A percentile compares a stretch with the other conserved stretches of the same genome.
Conservation (phyloP, 2,888 invertebrate species). For the Perdita meconis region DNA sequence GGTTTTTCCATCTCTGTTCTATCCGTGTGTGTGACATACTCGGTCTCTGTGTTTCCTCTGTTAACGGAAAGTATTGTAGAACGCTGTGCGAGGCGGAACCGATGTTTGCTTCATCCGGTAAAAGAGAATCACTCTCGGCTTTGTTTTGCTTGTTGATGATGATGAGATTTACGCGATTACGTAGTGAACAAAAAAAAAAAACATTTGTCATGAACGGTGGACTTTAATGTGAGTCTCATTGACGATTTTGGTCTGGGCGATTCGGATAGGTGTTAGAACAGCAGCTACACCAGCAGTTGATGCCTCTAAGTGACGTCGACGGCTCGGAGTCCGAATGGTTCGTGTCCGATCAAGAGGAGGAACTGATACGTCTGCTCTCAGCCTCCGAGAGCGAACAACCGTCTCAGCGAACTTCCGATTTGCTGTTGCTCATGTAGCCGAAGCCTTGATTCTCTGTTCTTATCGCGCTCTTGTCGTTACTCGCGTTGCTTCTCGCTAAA, state of each 20-base stretch:
- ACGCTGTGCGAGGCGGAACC: constrained; percentile 29
- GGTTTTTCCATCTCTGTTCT: constrained; percentile 41
- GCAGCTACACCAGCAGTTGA: constrained; percentile 80
- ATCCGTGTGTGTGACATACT: constrained; percentile 57
- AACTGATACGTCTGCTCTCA: constrained; percentile 90
- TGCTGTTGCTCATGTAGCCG: constrained; percentile 78
- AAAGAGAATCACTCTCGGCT: constrained; percentile 28
- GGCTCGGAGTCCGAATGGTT: constrained; percentile 91
- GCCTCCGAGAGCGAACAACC: constrained; percentile 83
- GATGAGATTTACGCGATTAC: constrained; percentile 54
- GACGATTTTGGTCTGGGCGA: constrained; percentile 80
- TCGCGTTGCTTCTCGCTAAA: constrained; percentile 4
- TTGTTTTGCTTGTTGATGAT: constrained; percentile 48
- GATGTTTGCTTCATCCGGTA: constrained; percentile 55
- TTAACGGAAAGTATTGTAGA: constrained; percentile 53
- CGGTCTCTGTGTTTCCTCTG: constrained; percentile 59
- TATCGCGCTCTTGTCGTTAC: background rate
- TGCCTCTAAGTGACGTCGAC: constrained; percentile 79
- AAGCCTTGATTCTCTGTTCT: constrained; percentile 20
- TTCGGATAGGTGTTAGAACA: constrained; percentile 81
- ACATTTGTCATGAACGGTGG: constrained; percentile 72
- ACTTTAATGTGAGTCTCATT: constrained; percentile 78
- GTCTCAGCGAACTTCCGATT: constrained; percentile 78
- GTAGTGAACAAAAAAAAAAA: constrained; percentile 31
- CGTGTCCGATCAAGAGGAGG: constrained; percentile 92